Conservation (phyloP, 2,113 vertebrate species). For the Pelvicachromis taeniatus region DNA sequence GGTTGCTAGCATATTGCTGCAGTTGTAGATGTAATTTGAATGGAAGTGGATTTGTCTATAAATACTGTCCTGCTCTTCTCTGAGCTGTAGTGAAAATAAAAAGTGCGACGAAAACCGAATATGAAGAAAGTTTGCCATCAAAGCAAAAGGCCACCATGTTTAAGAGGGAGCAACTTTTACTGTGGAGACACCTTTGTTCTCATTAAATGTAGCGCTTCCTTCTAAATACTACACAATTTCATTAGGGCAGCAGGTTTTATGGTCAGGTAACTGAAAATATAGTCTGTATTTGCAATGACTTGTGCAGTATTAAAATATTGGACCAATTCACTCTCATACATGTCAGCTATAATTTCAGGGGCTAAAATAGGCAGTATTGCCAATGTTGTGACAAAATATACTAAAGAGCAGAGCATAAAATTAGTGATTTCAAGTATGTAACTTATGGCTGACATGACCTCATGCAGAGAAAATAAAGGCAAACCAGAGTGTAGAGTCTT, state of each 20-base stretch:
- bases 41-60: neutral
- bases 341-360: neutral
- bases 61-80: neutral
- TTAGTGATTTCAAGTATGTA: neutral
- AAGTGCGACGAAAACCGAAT: rapidly evolving
- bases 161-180: neutral
- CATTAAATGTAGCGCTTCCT: neutral
- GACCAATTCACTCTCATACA: rapidly evolving
- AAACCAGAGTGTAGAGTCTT: neutral
- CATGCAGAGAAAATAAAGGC: neutral
- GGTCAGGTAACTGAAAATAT: neutral
- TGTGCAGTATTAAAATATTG: neutral
- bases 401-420: neutral
- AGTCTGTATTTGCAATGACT: neutral
- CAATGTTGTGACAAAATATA: neutral
- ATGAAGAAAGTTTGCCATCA: neutral
- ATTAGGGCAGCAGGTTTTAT: neutral
- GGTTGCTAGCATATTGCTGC: neutral
- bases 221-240: neutral
- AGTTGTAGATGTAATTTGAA: neutral
- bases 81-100: neutral
- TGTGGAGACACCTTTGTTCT: neutral
- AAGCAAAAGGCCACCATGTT: neutral
- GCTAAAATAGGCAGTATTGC: rapidly evolving
- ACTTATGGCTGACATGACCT: rapidly evolving